phyloP scores from a whole-genome alignment of 1,140 invertebrate species.

The Camponotus floridanus region DNA sequence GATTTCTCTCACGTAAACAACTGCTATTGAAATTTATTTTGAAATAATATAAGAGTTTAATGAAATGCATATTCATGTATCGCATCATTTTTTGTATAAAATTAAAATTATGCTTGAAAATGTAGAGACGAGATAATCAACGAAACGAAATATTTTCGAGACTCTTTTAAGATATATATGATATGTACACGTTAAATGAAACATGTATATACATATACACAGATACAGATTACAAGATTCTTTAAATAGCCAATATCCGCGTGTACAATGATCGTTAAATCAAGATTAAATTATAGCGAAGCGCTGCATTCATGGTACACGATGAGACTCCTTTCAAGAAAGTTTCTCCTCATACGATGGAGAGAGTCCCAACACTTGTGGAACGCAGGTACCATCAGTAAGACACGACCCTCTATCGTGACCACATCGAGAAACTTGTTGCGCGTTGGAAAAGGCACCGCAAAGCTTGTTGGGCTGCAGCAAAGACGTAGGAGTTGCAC shows the following conservation, averaged over 20 bases:
- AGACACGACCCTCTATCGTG: constrained; percentile 57
- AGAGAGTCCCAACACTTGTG: constrained; percentile 47
- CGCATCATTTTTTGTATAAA: background rate
- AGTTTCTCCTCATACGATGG: constrained; percentile 25
- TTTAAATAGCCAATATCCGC: constrained; percentile 26
- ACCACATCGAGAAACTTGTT: constrained; percentile 70
- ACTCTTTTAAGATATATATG: background rate
- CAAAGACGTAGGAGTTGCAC: constrained; percentile 34
- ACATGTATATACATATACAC: background rate
- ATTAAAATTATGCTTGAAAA: background rate
- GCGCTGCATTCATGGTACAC: constrained; percentile 21
- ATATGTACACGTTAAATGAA: background rate
- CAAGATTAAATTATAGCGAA: constrained; percentile 54
- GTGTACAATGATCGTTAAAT: constrained; percentile 11
- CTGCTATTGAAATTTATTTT: background rate
- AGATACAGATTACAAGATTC: background rate
- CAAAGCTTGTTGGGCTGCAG: constrained; percentile 34
- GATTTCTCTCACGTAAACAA: background rate
- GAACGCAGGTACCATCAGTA: constrained; percentile 44
- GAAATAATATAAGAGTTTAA: background rate
- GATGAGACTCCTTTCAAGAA: constrained; percentile 36
- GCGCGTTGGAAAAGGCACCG: constrained; percentile 68
- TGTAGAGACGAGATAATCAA: background rate
- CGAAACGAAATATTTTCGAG: background rate
- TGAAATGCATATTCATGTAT: background rate